Percentiles rank a stretch among this genome's conserved stretches.
Evolutionary conservation across 2,113 vertebrate species (phyloP).

Genomic region (Rattus rattus): DNA sequence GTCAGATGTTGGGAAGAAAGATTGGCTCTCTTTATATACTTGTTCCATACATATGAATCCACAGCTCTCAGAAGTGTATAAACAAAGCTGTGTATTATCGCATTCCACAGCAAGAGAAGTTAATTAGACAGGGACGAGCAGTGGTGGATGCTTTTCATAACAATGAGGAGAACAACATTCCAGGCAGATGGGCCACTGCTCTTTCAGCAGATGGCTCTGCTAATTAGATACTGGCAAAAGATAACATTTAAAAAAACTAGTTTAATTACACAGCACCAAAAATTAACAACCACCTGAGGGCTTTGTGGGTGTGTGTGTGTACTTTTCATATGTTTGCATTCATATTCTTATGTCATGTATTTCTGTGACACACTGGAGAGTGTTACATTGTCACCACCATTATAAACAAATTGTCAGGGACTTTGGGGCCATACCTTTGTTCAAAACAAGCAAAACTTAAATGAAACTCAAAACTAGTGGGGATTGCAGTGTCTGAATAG

Average conservation of each 20-base stretch:
- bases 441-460: constrained; percentile 67
- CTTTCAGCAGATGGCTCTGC: constrained; percentile 87
- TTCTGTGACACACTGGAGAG: constrained; percentile 71
- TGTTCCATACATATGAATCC: constrained; percentile 35
- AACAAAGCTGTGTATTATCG: constrained; percentile 76
- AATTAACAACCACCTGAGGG: constrained; percentile 83
- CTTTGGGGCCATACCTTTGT: not conserved
- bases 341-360: constrained; percentile 70
- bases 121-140: constrained; percentile 82
- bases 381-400: constrained; percentile 52
- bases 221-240: constrained; percentile 89
- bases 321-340: constrained; percentile 79
- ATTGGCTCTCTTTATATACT: not conserved
- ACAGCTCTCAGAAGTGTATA: constrained; percentile 62
- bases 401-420: constrained; percentile 68
- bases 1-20: not conserved
- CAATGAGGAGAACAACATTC: constrained; percentile 83
- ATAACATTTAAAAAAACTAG: constrained; percentile 81
- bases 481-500: not conserved
- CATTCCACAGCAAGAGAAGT: constrained; percentile 77
- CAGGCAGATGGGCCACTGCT: constrained; percentile 86
- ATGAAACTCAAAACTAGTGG: not conserved
- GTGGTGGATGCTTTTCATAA: constrained; percentile 72
- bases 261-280: constrained; percentile 87
- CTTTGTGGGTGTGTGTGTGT: constrained; percentile 17